phyloP scores from a whole-genome alignment of 1,140 invertebrate species.

The Metopolophium dirhodum region DNA sequence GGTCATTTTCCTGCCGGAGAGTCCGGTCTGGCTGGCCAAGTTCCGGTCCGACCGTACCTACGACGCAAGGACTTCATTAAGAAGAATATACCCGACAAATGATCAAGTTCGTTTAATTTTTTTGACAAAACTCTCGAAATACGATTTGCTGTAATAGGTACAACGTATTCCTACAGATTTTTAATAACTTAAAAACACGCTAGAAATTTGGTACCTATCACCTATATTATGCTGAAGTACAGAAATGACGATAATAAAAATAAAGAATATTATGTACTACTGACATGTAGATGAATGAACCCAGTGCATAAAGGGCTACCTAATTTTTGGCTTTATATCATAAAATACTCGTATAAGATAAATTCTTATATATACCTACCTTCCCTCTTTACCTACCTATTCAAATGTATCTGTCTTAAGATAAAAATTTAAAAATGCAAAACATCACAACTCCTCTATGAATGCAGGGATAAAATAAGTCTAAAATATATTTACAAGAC shows the following conservation, averaged over 20 bases:
- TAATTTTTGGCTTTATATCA: too few relatives aligned
- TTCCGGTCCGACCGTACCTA: neutral
- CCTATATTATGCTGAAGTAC: neutral
- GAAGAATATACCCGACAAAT: conserved; percentile 7
- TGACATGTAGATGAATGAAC: neutral
- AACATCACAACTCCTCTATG: too few relatives aligned
- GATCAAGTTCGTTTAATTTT: neutral
- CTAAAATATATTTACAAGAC: too few relatives aligned
- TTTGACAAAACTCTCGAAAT: neutral
- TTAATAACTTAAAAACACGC: neutral
- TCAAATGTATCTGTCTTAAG: too few relatives aligned
- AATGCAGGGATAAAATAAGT: too few relatives aligned
- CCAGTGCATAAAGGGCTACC: too few relatives aligned
- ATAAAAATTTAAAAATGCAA: too few relatives aligned
- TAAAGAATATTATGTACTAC: neutral
- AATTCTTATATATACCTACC: too few relatives aligned
- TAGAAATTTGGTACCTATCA: neutral
- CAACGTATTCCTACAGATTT: neutral
- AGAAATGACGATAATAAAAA: neutral
- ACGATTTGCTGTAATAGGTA: neutral
- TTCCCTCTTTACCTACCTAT: too few relatives aligned
- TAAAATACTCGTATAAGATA: too few relatives aligned
- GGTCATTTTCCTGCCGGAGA: conserved; percentile 65
- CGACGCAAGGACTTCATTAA: neutral
- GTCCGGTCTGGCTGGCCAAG: conserved; percentile 66